phyloP scores from a whole-genome alignment of 1,140 invertebrate genomes.

The Drosophila bocqueti region DNA sequence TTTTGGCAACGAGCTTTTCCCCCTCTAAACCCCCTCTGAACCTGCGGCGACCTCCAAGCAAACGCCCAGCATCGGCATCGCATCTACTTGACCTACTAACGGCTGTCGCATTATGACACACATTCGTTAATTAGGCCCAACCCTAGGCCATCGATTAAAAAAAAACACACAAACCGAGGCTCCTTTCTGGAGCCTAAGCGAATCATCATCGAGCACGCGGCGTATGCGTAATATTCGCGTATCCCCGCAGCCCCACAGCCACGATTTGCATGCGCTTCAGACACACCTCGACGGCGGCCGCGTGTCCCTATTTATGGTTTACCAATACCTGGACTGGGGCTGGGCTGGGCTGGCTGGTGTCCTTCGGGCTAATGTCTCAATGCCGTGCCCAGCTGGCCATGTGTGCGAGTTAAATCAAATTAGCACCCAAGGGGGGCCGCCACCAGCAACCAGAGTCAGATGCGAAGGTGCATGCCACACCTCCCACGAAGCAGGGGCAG shows the following conservation, averaged over 20 bases:
- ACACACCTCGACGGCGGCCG: conserved; percentile 34
- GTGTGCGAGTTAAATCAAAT: conserved; percentile 73
- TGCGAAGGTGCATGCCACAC: conserved; percentile 68
- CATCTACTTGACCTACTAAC: conserved; percentile 80
- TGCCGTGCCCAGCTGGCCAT: conserved; percentile 68
- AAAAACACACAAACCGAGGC: neutral
- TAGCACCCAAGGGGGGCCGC: conserved; percentile 49
- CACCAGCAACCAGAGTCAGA: conserved; percentile 14
- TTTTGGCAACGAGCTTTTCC: conserved; percentile 62
- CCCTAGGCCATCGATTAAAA: conserved; percentile 16
- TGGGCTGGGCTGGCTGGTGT: conserved; percentile 24
- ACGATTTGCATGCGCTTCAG: conserved; percentile 43
- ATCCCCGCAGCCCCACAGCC: neutral
- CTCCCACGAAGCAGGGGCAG: conserved; percentile 19
- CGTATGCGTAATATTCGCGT: conserved; percentile 55
- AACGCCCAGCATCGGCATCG: conserved; percentile 61
- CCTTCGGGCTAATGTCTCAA: conserved; percentile 78
- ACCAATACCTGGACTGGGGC: conserved; percentile 30
- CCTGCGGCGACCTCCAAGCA: conserved; percentile 69
- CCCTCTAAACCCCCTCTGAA: neutral
- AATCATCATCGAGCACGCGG: conserved; percentile 31
- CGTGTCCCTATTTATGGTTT: conserved; percentile 53
- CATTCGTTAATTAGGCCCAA: conserved; percentile 79
- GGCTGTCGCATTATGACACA: conserved; percentile 81
- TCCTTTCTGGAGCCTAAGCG: conserved; percentile 1